phyloP scores from a whole-genome alignment of 2,888 invertebrate genomes.

The Caenorhabditis sp. region DNA sequence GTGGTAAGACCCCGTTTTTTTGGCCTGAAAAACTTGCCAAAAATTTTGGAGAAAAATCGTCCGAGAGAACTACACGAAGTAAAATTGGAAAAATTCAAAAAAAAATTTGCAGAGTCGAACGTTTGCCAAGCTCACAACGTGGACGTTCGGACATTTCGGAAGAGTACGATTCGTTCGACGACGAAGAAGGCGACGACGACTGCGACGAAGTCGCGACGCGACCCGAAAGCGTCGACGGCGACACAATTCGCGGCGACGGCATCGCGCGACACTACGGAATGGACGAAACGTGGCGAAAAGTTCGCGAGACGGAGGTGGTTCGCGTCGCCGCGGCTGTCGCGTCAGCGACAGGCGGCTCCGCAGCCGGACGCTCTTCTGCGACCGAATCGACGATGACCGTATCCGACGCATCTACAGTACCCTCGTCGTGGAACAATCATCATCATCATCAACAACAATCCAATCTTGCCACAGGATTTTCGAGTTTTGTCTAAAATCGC shows the following conservation, averaged over 20 bases:
- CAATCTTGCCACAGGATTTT: conserved; percentile 29
- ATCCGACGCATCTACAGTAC: no score
- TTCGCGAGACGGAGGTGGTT: conserved; percentile 46
- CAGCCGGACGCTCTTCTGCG: conserved; percentile 32
- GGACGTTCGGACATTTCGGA: conserved; percentile 6
- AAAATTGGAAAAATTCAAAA: no score
- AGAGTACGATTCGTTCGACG: conserved; percentile 49
- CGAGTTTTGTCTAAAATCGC: conserved; percentile 41
- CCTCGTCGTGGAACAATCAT: conserved; percentile 5
- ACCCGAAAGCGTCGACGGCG: neutral
- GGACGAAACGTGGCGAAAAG: conserved; percentile 53
- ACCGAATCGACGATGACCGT: conserved; percentile 18
- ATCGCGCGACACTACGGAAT: conserved; percentile 53
- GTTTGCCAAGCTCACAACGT: conserved; percentile 1
- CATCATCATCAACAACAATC: conserved; percentile 14
- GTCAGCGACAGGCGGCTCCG: conserved; percentile 22
- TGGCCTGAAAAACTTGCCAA: no score
- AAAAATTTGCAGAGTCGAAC: conserved; percentile 7
- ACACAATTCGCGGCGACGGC: conserved; percentile 35
- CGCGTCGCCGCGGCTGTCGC: conserved; percentile 22
- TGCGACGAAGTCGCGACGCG: conserved; percentile 2
- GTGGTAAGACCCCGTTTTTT: no score
- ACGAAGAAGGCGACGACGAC: conserved; percentile 42
- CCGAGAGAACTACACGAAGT: no score
- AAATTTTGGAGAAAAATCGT: no score